These are phyloP conservation scores for Neodiprion fabricii DNA, from an alignment of 1,140 invertebrate species.

Conservation along the genomic window DNA sequence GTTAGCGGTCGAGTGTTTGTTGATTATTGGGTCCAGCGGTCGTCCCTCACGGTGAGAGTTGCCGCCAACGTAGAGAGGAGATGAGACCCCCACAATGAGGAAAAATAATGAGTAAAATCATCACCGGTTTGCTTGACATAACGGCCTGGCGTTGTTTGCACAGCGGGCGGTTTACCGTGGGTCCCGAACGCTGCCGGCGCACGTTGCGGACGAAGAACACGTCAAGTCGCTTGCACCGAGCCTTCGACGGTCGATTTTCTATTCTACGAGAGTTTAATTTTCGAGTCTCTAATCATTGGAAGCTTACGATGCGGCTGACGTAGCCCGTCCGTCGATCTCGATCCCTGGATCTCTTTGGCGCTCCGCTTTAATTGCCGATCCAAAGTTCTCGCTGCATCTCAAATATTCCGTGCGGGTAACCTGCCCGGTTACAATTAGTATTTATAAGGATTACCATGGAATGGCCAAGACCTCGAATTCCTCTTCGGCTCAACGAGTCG, in stretches of 20 bases:
- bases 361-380: neutral
- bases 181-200: no score
- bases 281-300: neutral
- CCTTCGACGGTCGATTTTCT: neutral
- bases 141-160: conserved; percentile 38
- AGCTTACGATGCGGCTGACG: neutral
- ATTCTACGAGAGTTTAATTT: neutral
- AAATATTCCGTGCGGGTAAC: neutral
- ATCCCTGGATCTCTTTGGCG: no score
- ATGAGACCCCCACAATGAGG: neutral
- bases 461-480: neutral
- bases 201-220: no score
- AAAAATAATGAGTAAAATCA: conserved; percentile 46
- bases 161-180: conserved; percentile 21
- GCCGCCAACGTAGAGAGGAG: neutral
- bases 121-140: conserved; percentile 46
- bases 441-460: conserved; percentile 8
- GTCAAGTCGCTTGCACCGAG: neutral
- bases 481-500: neutral
- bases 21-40: neutral
- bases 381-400: neutral
- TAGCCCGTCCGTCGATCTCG: neutral
- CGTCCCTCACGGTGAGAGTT: neutral
- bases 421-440: neutral
- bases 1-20: neutral